Conservation (phyloP, 2,113 vertebrate genomes). For the Sciurus niger region DNA sequence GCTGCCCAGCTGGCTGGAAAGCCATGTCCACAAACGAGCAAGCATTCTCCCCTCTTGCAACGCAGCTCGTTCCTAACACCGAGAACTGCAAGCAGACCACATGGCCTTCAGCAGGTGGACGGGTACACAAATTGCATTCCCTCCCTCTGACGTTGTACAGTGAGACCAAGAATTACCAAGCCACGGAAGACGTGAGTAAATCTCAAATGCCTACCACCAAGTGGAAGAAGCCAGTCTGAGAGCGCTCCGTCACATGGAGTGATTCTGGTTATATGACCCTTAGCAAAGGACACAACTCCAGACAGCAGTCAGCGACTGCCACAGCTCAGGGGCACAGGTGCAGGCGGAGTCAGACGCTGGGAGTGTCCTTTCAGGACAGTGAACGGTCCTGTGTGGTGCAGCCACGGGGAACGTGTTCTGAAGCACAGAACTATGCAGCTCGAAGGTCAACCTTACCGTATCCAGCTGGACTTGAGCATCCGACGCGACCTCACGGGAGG, state of each 20-base stretch:
- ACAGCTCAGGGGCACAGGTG: no score
- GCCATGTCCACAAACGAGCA: background rate
- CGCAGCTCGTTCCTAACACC: no score
- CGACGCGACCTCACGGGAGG: background rate
- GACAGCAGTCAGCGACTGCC: background rate
- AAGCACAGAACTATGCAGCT: background rate
- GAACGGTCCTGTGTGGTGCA: no score
- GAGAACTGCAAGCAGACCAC: background rate
- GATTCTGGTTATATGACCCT: accelerated
- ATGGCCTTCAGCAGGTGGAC: background rate
- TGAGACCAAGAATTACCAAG: background rate
- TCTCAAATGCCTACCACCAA: background rate
- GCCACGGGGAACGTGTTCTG: background rate
- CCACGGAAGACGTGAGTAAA: accelerated
- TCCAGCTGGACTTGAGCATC: accelerated
- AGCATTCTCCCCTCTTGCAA: background rate
- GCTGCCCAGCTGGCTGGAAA: background rate
- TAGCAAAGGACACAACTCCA: background rate
- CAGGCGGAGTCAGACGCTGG: accelerated
- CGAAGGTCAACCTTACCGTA: background rate
- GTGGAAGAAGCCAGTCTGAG: background rate
- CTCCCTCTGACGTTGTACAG: background rate
- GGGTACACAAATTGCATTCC: background rate
- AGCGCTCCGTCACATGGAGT: accelerated
- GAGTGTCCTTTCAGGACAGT: background rate